These are phyloP conservation scores for Lamellibrachia luymesi DNA, from an alignment of 1,140 invertebrate species.

Conservation along the genomic window DNA sequence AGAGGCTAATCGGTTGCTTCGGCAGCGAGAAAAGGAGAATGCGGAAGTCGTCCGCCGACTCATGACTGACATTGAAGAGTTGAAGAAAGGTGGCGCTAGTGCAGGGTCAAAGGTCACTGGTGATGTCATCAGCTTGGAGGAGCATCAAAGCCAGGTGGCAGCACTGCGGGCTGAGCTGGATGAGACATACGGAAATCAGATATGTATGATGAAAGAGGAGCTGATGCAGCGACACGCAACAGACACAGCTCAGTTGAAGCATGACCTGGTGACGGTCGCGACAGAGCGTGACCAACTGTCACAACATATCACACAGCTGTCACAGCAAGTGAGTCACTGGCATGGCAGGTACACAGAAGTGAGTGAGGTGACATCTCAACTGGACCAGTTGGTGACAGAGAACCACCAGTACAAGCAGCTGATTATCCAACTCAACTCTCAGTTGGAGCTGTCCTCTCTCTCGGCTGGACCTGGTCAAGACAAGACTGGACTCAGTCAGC, in stretches of 20 bases:
- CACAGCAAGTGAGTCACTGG: background rate
- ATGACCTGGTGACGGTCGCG: background rate
- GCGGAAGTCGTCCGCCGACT: slow-evolving; percentile 15
- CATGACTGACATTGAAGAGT: slow-evolving; percentile 19
- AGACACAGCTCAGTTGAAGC: background rate
- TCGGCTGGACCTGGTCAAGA: background rate
- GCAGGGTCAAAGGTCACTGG: background rate
- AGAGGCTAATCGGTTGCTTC: slow-evolving; percentile 12
- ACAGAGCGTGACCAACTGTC: background rate
- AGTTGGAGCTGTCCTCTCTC: background rate
- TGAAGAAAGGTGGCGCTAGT: background rate
- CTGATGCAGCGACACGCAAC: background rate
- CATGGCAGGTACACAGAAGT: background rate
- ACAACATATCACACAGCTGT: background rate
- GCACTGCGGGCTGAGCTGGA: slow-evolving; percentile 25
- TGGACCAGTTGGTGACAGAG: background rate
- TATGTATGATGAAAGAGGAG: slow-evolving; percentile 9
- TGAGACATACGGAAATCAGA: slow-evolving; percentile 24
- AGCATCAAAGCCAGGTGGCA: slow-evolving; percentile 8
- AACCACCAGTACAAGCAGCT: slow-evolving; percentile 19
- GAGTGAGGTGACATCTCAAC: background rate
- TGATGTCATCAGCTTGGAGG: slow-evolving; percentile 8
- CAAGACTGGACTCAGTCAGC: background rate
- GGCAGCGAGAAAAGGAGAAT: slow-evolving; percentile 19
- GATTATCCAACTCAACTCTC: slow-evolving; percentile 19